Evolutionary conservation across 2,888 invertebrate species (phyloP).

Genomic region (Aspidiotus rigidus): DNA sequence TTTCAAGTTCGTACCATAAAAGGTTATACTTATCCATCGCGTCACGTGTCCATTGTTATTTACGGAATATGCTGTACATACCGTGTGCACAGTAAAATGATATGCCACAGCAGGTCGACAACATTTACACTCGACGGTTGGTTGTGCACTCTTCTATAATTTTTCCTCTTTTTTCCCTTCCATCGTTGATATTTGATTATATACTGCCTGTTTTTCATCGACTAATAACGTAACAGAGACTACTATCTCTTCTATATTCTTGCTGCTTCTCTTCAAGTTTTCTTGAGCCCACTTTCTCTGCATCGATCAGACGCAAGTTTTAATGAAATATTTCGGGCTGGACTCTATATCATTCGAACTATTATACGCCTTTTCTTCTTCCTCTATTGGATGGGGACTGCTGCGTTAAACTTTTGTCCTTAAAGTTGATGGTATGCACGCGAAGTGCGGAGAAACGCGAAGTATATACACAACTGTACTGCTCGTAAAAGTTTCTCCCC

Average conservation of each 20-base stretch:
- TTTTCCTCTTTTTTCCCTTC: not conserved
- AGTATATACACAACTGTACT: not conserved
- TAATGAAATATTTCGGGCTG: not conserved
- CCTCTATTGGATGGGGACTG: not conserved
- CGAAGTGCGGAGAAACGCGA: slow-evolving; percentile 6
- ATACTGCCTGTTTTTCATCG: not conserved
- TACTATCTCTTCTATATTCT: not conserved
- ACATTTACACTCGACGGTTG: not conserved
- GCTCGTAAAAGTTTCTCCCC: slow-evolving; percentile 16
- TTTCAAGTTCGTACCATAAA: not conserved
- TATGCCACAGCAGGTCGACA: not conserved
- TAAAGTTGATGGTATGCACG: not conserved
- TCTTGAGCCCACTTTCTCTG: not conserved
- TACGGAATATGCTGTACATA: not conserved
- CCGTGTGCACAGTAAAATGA: not conserved
- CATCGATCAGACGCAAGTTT: not conserved
- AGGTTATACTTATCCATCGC: not conserved
- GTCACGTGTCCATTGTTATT: slow-evolving; percentile 4
- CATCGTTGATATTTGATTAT: not conserved
- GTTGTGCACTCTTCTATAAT: not conserved
- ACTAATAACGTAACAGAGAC: not conserved
- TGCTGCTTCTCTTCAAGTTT: not conserved
- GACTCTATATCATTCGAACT: slow-evolving; percentile 4
- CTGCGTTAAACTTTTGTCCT: slow-evolving; percentile 16
- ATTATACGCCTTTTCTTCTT: not conserved